Conservation (phyloP, 2,797 vertebrate genomes). For the Sebastes ruberrimus region DNA sequence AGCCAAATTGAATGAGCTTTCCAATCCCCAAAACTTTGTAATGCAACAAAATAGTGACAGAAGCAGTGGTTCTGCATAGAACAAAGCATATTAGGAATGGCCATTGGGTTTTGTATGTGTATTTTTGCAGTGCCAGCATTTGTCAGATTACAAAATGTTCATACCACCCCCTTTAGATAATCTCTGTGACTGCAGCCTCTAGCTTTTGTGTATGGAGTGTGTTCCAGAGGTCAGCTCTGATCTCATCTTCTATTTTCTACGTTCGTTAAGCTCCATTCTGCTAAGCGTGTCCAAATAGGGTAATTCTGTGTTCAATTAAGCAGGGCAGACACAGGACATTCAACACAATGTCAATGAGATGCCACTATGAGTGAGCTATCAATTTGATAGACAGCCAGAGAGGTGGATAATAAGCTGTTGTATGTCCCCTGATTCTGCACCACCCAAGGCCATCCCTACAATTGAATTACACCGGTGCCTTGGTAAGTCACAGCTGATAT, state of each 20-base stretch:
- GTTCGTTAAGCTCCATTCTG: conserved; percentile 70
- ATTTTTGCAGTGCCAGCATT: conserved; percentile 23
- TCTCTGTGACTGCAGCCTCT: conserved; percentile 42
- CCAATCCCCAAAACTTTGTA: background rate
- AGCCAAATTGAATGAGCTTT: background rate
- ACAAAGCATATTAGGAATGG: background rate
- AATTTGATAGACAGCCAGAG: conserved; percentile 77
- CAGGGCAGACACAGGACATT: conserved; percentile 78
- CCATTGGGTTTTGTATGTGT: background rate
- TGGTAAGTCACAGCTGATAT: conserved; percentile 70
- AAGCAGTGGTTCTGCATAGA: background rate
- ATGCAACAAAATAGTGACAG: background rate
- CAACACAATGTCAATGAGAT: conserved; percentile 81
- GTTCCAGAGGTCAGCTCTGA: conserved; percentile 73
- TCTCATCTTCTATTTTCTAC: conserved; percentile 66
- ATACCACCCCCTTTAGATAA: conserved; percentile 41
- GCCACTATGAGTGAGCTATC: conserved; percentile 77
- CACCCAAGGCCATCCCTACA: conserved; percentile 75
- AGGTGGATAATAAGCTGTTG: conserved; percentile 77
- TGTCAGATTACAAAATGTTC: conserved; percentile 55
- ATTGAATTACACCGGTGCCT: conserved; percentile 72
- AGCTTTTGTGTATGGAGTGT: conserved; percentile 52
- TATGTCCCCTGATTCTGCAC: conserved; percentile 71
- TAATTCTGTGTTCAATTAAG: conserved; percentile 82
- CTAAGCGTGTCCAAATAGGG: conserved; percentile 79